Conservation (phyloP, 2,113 vertebrate genomes). For the Gambusia holbrooki region DNA sequence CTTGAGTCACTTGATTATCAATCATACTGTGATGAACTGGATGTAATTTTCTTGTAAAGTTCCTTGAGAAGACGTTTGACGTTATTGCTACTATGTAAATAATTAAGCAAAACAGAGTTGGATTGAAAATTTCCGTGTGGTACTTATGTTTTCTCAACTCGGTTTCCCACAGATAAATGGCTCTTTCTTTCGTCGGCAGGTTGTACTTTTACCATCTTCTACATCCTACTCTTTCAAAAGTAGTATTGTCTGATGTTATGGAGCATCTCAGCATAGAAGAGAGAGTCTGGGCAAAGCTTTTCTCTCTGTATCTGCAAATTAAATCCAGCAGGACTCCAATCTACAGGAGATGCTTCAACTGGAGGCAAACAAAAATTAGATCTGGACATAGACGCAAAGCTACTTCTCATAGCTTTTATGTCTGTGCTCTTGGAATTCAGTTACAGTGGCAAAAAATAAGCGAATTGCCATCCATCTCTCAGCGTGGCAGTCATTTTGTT, state of each 20-base stretch:
- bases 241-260: slow-evolving; percentile 37
- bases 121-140: no score
- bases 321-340: slow-evolving; percentile 51
- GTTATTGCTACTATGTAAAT: no score
- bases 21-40: no score
- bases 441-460: slow-evolving; percentile 17
- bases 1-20: no score
- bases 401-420: slow-evolving; percentile 23
- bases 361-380: slow-evolving; percentile 48
- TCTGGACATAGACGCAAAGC: slow-evolving; percentile 20
- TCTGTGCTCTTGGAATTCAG: slow-evolving; percentile 43
- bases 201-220: slow-evolving; percentile 23
- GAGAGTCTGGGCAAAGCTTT: slow-evolving; percentile 16
- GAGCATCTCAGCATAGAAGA: slow-evolving; percentile 33
- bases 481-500: slow-evolving; percentile 17
- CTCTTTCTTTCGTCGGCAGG: slow-evolving; percentile 4
- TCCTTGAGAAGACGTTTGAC: no score
- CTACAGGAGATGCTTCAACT: slow-evolving; percentile 32
- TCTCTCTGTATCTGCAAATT: slow-evolving; percentile 58
- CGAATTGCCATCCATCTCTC: slow-evolving; percentile 26
- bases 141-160: slow-evolving; percentile 1
- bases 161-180: slow-evolving; percentile 9
- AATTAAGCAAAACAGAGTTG: no score
- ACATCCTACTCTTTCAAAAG: slow-evolving; percentile 6
- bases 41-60: no score